Conservation (phyloP, 2,113 vertebrate species). For the Chinchilla lanigera region DNA sequence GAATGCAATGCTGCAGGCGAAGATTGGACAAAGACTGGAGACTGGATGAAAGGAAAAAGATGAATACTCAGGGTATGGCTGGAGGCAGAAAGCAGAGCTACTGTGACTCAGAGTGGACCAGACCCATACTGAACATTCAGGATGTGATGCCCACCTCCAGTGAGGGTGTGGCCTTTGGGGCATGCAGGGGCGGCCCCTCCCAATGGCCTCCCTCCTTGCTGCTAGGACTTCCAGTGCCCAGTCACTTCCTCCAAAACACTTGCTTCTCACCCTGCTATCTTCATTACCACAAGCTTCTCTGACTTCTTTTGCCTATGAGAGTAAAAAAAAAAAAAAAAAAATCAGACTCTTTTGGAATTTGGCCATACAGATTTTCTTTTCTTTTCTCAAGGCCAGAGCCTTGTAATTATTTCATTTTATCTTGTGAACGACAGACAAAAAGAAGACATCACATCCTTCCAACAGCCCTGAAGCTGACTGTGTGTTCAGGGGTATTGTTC, state of each 20-base stretch:
- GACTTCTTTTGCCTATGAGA: neutral
- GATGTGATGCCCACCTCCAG: rapidly evolving
- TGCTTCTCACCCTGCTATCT: neutral
- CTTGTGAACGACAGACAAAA: neutral
- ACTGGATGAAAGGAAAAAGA: rapidly evolving
- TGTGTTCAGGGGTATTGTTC: neutral
- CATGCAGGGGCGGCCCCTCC: neutral
- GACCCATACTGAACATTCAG: neutral
- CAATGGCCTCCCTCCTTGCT: neutral
- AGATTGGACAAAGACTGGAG: no score
- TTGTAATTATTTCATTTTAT: neutral
- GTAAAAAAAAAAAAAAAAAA: neutral
- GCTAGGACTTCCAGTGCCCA: neutral
- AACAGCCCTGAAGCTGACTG: neutral
- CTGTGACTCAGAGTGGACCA: neutral
- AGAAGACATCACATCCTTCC: neutral
- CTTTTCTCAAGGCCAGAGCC: neutral
- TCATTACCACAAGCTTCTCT: neutral
- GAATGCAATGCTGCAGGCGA: neutral
- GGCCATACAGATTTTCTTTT: neutral
- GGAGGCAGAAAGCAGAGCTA: neutral
- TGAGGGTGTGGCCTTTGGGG: neutral
- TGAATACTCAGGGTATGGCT: neutral
- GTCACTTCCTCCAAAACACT: neutral
- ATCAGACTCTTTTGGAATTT: neutral